phyloP scores from a whole-genome alignment of 2,797 vertebrate genomes.

The Smutsia gigantea region DNA sequence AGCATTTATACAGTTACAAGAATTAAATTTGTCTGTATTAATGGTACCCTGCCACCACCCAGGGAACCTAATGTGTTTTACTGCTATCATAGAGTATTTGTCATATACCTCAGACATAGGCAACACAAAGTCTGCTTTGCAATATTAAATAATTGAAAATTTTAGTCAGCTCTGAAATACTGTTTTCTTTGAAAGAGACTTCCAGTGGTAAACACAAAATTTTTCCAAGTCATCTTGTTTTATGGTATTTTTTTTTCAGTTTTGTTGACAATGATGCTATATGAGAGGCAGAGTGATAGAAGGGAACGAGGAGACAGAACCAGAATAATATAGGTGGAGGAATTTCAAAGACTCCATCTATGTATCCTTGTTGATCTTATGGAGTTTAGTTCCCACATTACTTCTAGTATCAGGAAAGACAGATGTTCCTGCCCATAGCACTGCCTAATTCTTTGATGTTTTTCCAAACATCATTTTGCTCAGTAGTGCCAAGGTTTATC shows the following conservation, averaged over 20 bases:
- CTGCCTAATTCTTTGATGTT: background rate
- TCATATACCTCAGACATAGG: slow-evolving; percentile 33
- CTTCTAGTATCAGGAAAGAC: background rate
- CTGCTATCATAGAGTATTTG: background rate
- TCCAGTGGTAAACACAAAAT: background rate
- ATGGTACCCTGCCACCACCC: background rate
- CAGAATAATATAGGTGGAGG: background rate
- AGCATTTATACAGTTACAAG: slow-evolving; percentile 22
- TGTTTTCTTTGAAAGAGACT: slow-evolving; percentile 19
- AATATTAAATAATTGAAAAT: slow-evolving; percentile 46
- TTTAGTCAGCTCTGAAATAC: background rate
- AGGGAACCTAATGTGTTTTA: slow-evolving; percentile 3
- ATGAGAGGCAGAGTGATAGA: background rate
- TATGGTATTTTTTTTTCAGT: background rate
- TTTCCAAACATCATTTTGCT: slow-evolving; percentile 1
- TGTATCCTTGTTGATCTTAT: background rate
- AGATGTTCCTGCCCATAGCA: background rate
- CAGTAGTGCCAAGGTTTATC: background rate
- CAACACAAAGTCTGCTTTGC: slow-evolving; percentile 10
- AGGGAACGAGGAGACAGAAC: background rate
- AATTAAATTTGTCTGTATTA: slow-evolving; percentile 22
- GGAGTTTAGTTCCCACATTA: background rate
- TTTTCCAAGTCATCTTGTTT: background rate
- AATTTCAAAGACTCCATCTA: background rate
- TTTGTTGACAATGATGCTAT: background rate